These are phyloP conservation scores for Platygyra sinensis DNA, from an alignment of 64 coral and sea anemone species.

Conservation along the genomic window DNA sequence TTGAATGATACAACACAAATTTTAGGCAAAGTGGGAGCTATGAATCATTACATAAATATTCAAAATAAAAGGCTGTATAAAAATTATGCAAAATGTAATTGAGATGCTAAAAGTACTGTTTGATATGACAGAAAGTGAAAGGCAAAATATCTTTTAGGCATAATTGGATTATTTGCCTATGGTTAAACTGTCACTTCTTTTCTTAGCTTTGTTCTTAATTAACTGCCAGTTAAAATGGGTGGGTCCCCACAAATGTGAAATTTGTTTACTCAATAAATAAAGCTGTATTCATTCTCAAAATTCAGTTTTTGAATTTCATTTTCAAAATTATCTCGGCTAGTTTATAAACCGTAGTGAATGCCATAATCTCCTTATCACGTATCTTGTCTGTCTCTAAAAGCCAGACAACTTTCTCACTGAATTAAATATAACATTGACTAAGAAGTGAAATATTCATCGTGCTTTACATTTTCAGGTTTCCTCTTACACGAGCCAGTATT, in stretches of 20 bases:
- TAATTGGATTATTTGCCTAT: slow-evolving; percentile 1
- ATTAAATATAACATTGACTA: not conserved
- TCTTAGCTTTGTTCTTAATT: too few species aligned
- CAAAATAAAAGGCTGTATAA: too few species aligned
- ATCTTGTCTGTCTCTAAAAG: not conserved
- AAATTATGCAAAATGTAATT: not conserved
- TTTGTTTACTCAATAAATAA: not conserved
- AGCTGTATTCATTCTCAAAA: not conserved
- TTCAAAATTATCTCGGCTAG: not conserved
- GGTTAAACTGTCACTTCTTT: not conserved
- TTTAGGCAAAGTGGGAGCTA: too few species aligned
- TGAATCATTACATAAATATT: too few species aligned
- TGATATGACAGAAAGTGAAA: not conserved
- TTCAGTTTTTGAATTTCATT: not conserved
- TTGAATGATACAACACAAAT: too few species aligned
- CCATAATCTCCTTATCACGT: not conserved
- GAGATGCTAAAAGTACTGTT: not conserved
- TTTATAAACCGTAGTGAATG: not conserved
- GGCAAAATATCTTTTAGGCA: not conserved
- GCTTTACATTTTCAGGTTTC: slow-evolving; percentile 1
- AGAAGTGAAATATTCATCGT: not conserved
- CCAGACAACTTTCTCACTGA: not conserved
- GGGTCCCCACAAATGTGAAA: slow-evolving; percentile 3
- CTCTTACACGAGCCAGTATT: not conserved
- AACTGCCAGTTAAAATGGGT: not conserved